Conservation (phyloP, 2,797 vertebrate genomes). For the Tenualosa ilisha region DNA sequence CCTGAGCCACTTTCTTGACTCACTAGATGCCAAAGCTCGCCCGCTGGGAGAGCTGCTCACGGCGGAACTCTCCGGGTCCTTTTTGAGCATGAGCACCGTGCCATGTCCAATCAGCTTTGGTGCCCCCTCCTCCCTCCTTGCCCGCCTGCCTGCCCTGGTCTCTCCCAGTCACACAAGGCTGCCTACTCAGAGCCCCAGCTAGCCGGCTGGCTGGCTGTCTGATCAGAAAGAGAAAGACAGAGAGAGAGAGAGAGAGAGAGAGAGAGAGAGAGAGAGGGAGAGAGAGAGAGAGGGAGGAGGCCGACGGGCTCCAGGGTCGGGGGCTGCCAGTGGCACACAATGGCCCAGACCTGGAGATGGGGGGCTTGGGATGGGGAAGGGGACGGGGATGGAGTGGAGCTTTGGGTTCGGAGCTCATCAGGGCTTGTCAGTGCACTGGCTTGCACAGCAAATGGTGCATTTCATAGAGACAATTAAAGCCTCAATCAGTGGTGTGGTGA, state of each 20-base stretch:
- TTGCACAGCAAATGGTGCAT: slow-evolving; percentile 61
- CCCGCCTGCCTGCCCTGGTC: not conserved
- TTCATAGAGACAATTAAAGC: slow-evolving; percentile 72
- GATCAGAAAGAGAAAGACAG: not conserved
- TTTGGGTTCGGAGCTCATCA: slow-evolving; percentile 36
- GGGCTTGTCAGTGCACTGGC: slow-evolving; percentile 43
- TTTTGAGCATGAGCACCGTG: not conserved
- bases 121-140: not conserved
- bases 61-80: slow-evolving; percentile 47
- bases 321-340: slow-evolving; percentile 59
- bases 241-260: not conserved
- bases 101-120: slow-evolving; percentile 49
- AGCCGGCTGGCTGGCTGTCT: not conserved
- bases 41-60: slow-evolving; percentile 39
- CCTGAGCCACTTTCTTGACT: slow-evolving; percentile 26
- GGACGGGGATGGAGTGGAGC: not conserved
- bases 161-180: not conserved
- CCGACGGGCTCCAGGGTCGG: not conserved
- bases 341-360: slow-evolving; percentile 30
- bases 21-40: slow-evolving; percentile 10
- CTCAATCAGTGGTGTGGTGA: slow-evolving; percentile 61
- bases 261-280: not conserved
- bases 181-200: not conserved
- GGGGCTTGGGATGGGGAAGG: not conserved
- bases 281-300: not conserved